phyloP scores from a whole-genome alignment of 2,797 vertebrate genomes.

The Loriculus beryllinus region DNA sequence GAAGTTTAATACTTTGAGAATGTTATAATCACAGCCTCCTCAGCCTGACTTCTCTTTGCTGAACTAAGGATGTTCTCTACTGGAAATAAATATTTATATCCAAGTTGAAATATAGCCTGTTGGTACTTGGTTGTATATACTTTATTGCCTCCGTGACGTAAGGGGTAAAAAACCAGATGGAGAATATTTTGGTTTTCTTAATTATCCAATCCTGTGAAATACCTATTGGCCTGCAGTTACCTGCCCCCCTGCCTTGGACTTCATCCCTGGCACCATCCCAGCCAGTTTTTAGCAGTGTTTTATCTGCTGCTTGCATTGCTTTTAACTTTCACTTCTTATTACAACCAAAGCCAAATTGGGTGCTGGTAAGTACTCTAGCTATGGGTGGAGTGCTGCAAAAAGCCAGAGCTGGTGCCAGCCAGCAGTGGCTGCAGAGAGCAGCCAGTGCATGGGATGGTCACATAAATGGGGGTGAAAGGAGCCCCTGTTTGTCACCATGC shows the following conservation, averaged over 20 bases:
- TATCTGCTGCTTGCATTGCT: constrained; percentile 26
- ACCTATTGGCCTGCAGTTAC: background rate
- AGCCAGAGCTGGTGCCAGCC: background rate
- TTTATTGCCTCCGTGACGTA: constrained; percentile 20
- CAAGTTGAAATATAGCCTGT: background rate
- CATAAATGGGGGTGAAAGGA: background rate
- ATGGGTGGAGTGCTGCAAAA: background rate
- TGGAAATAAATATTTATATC: constrained; percentile 16
- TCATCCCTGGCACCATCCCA: constrained; percentile 18
- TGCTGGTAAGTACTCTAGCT: constrained; percentile 21
- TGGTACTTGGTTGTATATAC: constrained; percentile 10
- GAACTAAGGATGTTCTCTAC: constrained; percentile 1
- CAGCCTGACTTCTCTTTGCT: background rate
- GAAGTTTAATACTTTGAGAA: background rate
- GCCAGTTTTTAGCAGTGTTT: constrained; percentile 37
- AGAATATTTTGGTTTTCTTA: constrained; percentile 50
- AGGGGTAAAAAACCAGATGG: constrained; percentile 25
- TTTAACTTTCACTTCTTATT: constrained; percentile 60
- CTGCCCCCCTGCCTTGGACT: constrained; percentile 1
- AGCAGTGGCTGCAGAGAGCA: background rate
- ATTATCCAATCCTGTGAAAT: constrained; percentile 17
- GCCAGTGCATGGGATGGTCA: background rate
- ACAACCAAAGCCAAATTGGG: constrained; percentile 35
- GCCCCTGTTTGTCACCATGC: background rate
- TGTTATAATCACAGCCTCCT: background rate